Base-by-base conservation (phyloP, 2,888 invertebrate species). In the Noctua fimbriata region DNA sequence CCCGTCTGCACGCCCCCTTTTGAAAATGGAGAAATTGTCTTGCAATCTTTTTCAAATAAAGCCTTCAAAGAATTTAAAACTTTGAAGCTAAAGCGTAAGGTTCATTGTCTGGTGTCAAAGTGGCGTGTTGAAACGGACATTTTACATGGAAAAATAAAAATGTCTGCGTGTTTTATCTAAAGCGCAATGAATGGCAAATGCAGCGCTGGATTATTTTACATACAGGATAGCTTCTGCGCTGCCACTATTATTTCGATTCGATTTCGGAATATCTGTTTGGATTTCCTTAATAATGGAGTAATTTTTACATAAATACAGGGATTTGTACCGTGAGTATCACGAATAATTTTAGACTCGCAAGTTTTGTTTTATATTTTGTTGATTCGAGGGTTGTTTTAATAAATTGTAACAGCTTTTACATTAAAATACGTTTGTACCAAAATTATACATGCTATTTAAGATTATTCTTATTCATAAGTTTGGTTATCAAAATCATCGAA, bases 181-280 rank as follows among this genome's bases (percentile, higher is more conserved):
- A 92, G 91, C 90, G 91, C 92, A 92, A 92, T 92, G 92, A 93
- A 93, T 92, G 92, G 92, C 87, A 91, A 92, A 93, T 93, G 90
- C 89, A 90, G 90, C 83, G 80, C 75, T 74, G 88, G 91, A 92
- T 93, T 93, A 92, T 92, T 93, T 92, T 90, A 90, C 89, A 90
- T 87, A 88, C 84, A 85, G 88, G 89, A 89, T 90, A 88, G 85
- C 85, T 88, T 73, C 82, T 79, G 67, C 70, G 75, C 76, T 73
- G 67, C 78, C 36, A 74, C 76, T 81, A 86, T 84, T 79, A 88
- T 89, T 85, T 79, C 73, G 78, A 86, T 89, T 87, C 79, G 83
- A 89, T 88, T 88, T 83, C 63, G 63, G 32, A 78, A 85, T 86
- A 79, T 80, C 66, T 69, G 71, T 77, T 76, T 7, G 55, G 2